Evolutionary conservation across 2,113 vertebrate genomes (phyloP).

Genomic region (Isichthys henryi): DNA sequence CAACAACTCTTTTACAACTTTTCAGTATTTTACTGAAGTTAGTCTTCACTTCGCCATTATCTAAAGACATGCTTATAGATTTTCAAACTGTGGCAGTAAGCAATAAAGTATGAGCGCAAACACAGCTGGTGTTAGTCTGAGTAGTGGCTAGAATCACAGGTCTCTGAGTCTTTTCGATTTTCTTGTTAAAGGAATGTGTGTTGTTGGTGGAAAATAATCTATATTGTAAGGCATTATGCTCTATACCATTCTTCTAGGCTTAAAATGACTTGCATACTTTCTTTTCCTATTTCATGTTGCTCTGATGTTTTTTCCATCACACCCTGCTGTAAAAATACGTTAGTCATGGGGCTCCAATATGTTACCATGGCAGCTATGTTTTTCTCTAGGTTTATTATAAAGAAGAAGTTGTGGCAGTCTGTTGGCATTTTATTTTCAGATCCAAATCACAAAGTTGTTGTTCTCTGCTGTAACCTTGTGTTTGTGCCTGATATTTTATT

Average conservation of each 20-base stretch:
- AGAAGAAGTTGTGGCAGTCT: not conserved
- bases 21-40: not conserved
- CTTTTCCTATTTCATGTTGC: not conserved
- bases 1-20: not conserved
- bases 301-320: not conserved
- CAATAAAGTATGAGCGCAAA: not conserved
- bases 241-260: not conserved
- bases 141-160: not conserved
- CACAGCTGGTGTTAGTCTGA: not conserved
- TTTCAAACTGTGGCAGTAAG: not conserved
- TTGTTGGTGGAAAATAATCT: not conserved
- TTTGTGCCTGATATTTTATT: not conserved
- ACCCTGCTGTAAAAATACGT: not conserved
- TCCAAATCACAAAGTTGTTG: not conserved
- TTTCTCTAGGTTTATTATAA: not conserved
- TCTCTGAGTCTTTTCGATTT: not conserved
- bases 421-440: not conserved
- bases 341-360: not conserved
- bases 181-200: not conserved
- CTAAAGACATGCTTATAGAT: not conserved
- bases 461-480: not conserved
- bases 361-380: not conserved
- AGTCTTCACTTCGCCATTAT: not conserved
- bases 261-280: not conserved
- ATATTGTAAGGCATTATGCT: not conserved